Percentiles rank a stretch among this genome's conserved stretches.
Evolutionary conservation across 2,888 invertebrate species (phyloP).

Genomic region (Drosophila multiciliata): DNA sequence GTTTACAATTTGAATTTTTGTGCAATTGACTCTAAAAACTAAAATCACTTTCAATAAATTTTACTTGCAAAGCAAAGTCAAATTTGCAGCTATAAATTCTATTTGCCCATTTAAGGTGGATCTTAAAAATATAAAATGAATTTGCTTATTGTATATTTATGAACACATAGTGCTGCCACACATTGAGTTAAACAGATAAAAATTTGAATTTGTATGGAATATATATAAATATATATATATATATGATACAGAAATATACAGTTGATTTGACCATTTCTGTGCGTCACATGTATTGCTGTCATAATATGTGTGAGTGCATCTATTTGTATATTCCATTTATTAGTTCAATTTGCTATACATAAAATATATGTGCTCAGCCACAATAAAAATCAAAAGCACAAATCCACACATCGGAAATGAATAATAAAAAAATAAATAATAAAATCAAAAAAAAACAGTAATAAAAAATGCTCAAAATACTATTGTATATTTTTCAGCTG

Average conservation of each 20-base stretch:
- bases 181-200: conserved; percentile 1
- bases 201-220: conserved; percentile 8
- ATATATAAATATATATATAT: not conserved
- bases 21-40: not conserved
- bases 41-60: conserved; percentile 14
- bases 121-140: conserved; percentile 11
- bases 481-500: not conserved
- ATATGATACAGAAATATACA: not conserved
- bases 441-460: conserved; percentile 3
- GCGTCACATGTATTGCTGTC: conserved; percentile 17
- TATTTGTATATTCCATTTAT: conserved; percentile 71
- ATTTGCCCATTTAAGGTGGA: not conserved
- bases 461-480: not conserved
- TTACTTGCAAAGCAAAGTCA: not conserved
- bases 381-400: conserved; percentile 62
- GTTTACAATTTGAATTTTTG: conserved; percentile 9
- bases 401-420: conserved; percentile 40
- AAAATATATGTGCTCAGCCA: conserved; percentile 46
- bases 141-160: conserved; percentile 34
- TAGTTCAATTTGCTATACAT: conserved; percentile 69
- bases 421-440: conserved; percentile 6
- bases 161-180: conserved; percentile 5
- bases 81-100: conserved; percentile 3
- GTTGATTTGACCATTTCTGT: conserved; percentile 22
- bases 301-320: conserved; percentile 13